Conservation (phyloP, 2,888 invertebrate species). For the Anthoptus insignis region DNA sequence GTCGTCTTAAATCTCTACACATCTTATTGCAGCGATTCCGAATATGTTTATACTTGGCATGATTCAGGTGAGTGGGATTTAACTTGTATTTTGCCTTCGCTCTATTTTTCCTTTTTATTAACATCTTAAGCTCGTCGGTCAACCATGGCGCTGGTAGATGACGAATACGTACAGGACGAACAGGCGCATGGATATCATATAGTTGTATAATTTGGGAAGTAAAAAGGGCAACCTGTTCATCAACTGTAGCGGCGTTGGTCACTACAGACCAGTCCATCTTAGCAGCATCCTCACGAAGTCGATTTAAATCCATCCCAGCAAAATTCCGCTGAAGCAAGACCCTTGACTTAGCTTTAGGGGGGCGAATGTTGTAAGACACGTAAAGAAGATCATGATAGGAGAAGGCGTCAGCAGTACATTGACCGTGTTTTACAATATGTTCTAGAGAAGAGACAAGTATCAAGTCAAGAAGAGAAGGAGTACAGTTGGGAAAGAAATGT, state of each 20-base stretch:
- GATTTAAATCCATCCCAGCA: background rate
- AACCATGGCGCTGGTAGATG: slow-evolving; percentile 41
- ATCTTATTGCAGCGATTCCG: slow-evolving; percentile 16
- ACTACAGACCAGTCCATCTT: slow-evolving; percentile 21
- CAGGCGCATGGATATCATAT: slow-evolving; percentile 32
- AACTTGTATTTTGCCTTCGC: slow-evolving; percentile 22
- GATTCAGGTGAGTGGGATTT: background rate
- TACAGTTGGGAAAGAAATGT: background rate
- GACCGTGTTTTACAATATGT: background rate
- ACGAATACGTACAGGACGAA: slow-evolving; percentile 23
- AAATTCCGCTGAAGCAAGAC: slow-evolving; percentile 6
- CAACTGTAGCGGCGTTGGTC: background rate
- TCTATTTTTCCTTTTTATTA: slow-evolving; percentile 18
- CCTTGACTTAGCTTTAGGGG: slow-evolving; percentile 24
- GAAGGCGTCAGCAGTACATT: slow-evolving; percentile 18
- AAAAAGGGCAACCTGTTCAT: slow-evolving; percentile 22
- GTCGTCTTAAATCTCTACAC: slow-evolving; percentile 21
- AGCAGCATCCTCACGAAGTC: slow-evolving; percentile 4
- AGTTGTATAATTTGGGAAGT: slow-evolving; percentile 7
- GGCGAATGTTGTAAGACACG: slow-evolving; percentile 31
- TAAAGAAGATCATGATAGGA: slow-evolving; percentile 40
- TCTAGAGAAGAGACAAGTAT: slow-evolving; percentile 30
- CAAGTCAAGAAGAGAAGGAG: slow-evolving; percentile 36
- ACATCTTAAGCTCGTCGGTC: slow-evolving; percentile 13
- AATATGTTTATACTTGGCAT: slow-evolving; percentile 5